Evolutionary conservation across 2,888 invertebrate species (phyloP).

Genomic region (Napeogenes inachia): DNA sequence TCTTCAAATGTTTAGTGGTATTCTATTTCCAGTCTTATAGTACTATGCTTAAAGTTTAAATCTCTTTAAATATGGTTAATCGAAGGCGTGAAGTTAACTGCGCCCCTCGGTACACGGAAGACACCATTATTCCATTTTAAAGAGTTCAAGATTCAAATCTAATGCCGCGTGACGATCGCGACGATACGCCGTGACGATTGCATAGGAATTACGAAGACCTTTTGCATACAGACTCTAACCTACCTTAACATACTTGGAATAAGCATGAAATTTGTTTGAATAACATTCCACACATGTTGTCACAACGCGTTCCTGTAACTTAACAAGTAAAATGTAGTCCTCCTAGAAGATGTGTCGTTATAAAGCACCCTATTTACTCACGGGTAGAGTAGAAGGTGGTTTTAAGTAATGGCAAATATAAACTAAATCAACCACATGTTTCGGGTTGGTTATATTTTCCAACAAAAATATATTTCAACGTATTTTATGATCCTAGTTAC

Average conservation of each 20-base stretch:
- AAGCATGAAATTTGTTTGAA: slow-evolving; percentile 14
- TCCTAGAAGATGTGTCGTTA: slow-evolving; percentile 28
- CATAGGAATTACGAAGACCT: slow-evolving; percentile 41
- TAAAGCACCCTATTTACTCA: slow-evolving; percentile 30
- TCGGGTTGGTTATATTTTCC: slow-evolving; percentile 8
- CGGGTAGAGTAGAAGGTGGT: background rate
- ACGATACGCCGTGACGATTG: slow-evolving; percentile 50
- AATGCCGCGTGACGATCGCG: slow-evolving; percentile 65
- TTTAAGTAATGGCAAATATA: background rate
- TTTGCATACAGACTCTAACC: slow-evolving; percentile 23
- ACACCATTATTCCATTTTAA: slow-evolving; percentile 60
- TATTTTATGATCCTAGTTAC: background rate
- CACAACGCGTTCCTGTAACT: slow-evolving; percentile 38
- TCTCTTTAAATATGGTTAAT: slow-evolving; percentile 16
- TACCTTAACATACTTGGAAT: slow-evolving; percentile 23
- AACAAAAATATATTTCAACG: background rate
- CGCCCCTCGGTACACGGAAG: slow-evolving; percentile 43
- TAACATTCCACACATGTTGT: slow-evolving; percentile 39
- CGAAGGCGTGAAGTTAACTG: slow-evolving; percentile 28
- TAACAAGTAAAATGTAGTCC: slow-evolving; percentile 13
- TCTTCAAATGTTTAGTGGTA: background rate
- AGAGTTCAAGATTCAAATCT: slow-evolving; percentile 69
- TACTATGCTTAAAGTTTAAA: slow-evolving; percentile 7
- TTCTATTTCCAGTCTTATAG: slow-evolving; percentile 7
- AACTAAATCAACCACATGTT: slow-evolving; percentile 2